phyloP scores from a whole-genome alignment of 2,113 vertebrate genomes.

The Pica pica region DNA sequence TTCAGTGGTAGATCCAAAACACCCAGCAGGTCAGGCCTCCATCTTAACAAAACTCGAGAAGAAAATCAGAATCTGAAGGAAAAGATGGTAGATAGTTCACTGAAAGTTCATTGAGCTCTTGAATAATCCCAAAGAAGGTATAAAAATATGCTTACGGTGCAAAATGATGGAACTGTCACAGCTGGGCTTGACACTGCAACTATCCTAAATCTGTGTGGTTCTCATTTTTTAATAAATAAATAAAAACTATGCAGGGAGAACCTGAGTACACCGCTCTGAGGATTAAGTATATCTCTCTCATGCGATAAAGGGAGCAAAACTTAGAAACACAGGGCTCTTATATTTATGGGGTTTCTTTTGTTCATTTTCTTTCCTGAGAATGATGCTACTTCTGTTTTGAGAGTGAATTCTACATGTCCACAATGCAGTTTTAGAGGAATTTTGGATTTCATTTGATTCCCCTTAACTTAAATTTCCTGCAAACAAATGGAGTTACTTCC shows the following conservation, averaged over 20 bases:
- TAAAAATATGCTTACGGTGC: fast-evolving
- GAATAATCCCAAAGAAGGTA: background rate
- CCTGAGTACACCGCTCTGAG: fast-evolving
- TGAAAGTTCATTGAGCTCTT: background rate
- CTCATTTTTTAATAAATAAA: background rate
- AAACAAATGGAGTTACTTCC: background rate
- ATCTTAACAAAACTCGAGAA: background rate
- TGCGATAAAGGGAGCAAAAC: background rate
- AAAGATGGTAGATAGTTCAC: background rate
- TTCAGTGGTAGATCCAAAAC: background rate
- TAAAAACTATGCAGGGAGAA: background rate
- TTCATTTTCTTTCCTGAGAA: background rate
- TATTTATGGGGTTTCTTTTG: background rate
- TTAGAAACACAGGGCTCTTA: background rate
- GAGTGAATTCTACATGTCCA: background rate
- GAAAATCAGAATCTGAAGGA: background rate
- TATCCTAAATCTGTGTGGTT: background rate
- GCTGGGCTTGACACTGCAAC: background rate
- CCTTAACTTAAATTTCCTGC: background rate
- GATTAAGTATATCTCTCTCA: no score
- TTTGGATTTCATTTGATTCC: background rate
- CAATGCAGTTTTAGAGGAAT: background rate
- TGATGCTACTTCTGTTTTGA: fast-evolving
- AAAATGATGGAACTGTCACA: background rate
- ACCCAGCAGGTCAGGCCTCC: fast-evolving